Conservation (phyloP, 2,888 invertebrate species). For the Stegophylla sp. region DNA sequence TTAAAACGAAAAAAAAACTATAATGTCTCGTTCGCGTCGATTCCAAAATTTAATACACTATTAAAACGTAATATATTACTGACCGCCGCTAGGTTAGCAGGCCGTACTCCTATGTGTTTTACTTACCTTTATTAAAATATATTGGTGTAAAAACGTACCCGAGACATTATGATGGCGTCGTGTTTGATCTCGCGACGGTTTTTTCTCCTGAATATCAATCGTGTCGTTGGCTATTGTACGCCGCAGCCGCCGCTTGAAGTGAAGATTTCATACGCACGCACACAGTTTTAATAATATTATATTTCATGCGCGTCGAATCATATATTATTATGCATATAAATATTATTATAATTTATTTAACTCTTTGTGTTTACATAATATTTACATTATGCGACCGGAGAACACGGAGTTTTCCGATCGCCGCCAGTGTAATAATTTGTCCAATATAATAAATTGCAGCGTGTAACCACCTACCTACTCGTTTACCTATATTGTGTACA, state of each 20-base stretch:
- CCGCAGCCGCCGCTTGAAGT: neutral
- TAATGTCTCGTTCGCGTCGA: neutral
- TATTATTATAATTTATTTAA: too few species aligned
- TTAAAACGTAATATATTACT: neutral
- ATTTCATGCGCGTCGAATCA: too few species aligned
- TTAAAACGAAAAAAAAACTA: neutral
- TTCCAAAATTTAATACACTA: slow-evolving; percentile 25
- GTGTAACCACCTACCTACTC: too few species aligned
- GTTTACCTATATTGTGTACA: neutral
- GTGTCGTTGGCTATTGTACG: neutral
- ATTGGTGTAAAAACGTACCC: too few species aligned
- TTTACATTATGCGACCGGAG: too few species aligned
- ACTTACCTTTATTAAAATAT: too few species aligned
- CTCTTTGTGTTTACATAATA: too few species aligned
- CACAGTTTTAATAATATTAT: neutral
- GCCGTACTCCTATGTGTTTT: neutral
- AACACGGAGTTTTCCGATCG: too few species aligned
- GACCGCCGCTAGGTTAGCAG: neutral
- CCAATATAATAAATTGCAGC: neutral
- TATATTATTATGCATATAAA: too few species aligned
- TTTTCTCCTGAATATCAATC: neutral
- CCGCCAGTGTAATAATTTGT: neutral
- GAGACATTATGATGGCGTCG: neutral
- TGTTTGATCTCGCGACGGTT: neutral
- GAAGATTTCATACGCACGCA: neutral